A percentile compares a stretch with the other conserved stretches of the same genome.
These are phyloP conservation scores for Chrysolina americana DNA, from an alignment of 2,888 invertebrate genomes.

Conservation along the genomic window DNA sequence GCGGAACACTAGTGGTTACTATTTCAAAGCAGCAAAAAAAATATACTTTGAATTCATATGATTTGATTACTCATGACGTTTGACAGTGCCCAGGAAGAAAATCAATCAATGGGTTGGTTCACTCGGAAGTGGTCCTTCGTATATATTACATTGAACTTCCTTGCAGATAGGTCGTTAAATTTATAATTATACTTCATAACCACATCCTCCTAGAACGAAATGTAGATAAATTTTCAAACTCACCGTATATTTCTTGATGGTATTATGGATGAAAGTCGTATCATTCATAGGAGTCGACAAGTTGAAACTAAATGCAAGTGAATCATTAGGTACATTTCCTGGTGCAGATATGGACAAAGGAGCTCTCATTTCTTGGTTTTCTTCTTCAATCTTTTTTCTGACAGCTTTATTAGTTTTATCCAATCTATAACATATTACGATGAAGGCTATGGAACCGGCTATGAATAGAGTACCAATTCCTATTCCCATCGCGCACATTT, in stretches of 20 bases:
- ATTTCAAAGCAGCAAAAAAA: too few species aligned
- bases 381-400: conserved; percentile 62
- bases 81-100: too few species aligned
- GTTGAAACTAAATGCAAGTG: conserved; percentile 65
- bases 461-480: conserved; percentile 67
- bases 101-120: too few species aligned
- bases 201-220: too few species aligned
- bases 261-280: conserved; percentile 50
- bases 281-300: conserved; percentile 61
- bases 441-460: conserved; percentile 58
- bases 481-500: conserved; percentile 69
- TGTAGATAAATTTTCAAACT: neutral
- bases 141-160: too few species aligned
- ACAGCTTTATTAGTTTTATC: conserved; percentile 62
- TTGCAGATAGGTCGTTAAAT: too few species aligned
- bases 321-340: conserved; percentile 60
- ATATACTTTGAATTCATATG: too few species aligned
- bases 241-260: conserved; percentile 60
- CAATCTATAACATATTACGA: conserved; percentile 63
- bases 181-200: too few species aligned
- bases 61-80: too few species aligned
- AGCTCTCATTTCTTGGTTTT: conserved; percentile 61
- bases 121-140: too few species aligned
- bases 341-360: conserved; percentile 64
- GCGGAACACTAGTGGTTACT: too few species aligned